Conservation (phyloP, 2,888 invertebrate genomes). For the Belgica antarctica region DNA sequence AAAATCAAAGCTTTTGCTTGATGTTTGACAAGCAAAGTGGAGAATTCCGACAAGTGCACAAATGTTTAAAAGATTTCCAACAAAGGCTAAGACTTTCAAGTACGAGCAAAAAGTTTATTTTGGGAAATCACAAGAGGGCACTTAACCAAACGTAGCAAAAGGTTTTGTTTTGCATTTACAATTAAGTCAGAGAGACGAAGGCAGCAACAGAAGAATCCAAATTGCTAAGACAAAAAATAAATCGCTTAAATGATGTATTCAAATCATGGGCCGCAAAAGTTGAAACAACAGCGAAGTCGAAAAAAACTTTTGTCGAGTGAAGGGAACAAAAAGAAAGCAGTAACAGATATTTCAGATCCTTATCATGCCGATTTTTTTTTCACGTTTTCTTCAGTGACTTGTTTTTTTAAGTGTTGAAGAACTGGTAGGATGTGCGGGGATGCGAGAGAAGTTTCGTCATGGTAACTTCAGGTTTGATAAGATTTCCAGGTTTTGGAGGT, state of each 20-base stretch:
- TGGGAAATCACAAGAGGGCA: slow-evolving; percentile 34
- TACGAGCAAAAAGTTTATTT: background rate
- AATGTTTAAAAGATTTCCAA: background rate
- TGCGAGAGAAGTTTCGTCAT: background rate
- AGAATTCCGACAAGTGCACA: background rate
- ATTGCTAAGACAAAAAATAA: slow-evolving; percentile 15
- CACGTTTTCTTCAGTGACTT: background rate
- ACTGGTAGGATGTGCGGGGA: slow-evolving; percentile 7
- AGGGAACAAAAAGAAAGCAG: background rate
- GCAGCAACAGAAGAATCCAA: background rate
- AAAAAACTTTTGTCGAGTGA: slow-evolving; percentile 9
- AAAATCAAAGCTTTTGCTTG: slow-evolving; percentile 14
- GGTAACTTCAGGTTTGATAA: no score
- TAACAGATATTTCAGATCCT: slow-evolving; percentile 12
- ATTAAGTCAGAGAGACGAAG: slow-evolving; percentile 28
- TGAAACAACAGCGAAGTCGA: slow-evolving; percentile 10
- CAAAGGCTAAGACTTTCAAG: background rate
- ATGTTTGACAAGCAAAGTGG: no score
- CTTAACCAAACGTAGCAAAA: slow-evolving; percentile 34
- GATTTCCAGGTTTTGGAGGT: no score
- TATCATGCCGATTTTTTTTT: background rate
- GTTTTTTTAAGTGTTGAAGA: slow-evolving; percentile 7
- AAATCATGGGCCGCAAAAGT: slow-evolving; percentile 37
- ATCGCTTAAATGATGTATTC: slow-evolving; percentile 37
- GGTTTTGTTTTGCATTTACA: slow-evolving; percentile 44